Conservation (phyloP, 2,797 vertebrate species). For the Channallabes apus region DNA sequence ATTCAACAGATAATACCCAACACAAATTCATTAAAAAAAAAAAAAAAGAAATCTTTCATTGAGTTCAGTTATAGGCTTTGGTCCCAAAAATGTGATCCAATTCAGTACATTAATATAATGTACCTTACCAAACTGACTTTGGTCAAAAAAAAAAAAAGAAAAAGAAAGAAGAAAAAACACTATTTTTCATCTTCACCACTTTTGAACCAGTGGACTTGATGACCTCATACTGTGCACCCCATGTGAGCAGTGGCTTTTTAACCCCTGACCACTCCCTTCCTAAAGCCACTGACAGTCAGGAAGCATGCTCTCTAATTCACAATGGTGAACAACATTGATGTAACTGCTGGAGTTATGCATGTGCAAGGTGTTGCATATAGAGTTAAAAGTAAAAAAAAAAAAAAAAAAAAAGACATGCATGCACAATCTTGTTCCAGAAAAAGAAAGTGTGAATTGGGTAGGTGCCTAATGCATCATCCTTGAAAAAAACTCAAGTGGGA, state of each 20-base stretch:
- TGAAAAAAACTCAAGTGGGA: background rate
- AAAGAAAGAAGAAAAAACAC: too few species aligned
- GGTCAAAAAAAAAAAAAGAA: constrained; percentile 52
- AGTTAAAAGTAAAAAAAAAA: background rate
- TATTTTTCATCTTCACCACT: constrained; percentile 36
- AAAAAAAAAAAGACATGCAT: background rate
- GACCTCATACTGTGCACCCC: constrained; percentile 59
- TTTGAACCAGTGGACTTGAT: constrained; percentile 57
- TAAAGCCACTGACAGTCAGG: constrained; percentile 51
- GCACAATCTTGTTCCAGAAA: constrained; percentile 9
- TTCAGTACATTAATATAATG: constrained; percentile 44
- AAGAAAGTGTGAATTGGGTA: background rate
- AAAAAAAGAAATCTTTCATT: background rate
- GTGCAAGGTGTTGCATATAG: constrained; percentile 53
- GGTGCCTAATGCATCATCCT: background rate
- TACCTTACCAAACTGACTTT: constrained; percentile 21
- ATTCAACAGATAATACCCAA: background rate
- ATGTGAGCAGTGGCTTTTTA: constrained; percentile 52
- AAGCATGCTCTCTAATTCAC: constrained; percentile 43
- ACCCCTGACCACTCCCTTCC: constrained; percentile 49
- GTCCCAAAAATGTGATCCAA: background rate
- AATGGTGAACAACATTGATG: constrained; percentile 53
- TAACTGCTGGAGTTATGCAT: constrained; percentile 35
- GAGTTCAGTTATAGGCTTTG: background rate
- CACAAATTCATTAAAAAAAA: background rate